Base-by-base conservation (phyloP, 2,888 invertebrate genomes). In the Calliphora vomitoria region DNA sequence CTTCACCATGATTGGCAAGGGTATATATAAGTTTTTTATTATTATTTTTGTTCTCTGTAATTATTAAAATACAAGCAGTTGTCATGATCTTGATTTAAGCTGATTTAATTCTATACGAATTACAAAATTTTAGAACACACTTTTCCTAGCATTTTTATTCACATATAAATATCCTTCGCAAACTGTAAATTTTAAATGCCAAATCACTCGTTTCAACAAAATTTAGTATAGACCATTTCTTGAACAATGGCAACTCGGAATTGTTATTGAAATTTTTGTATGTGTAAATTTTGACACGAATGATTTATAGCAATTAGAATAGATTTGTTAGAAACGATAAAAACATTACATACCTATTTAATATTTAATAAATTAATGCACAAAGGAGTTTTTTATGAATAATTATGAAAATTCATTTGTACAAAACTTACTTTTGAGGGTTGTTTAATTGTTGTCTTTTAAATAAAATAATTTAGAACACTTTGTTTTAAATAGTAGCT, bases 341-440 rank as follows among this genome's bases (percentile, higher is more conserved):
- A 20, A 72, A 53, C 6, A 64, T 25, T 25, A 25, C 25, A 1
- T 25, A n/a, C n/a, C n/a, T n/a, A n/a, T n/a, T 62, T 38, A n/a
- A 15, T 15, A 64, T 64, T 8, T 10, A 10, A 41, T 66, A 11
- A 10, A 38, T 18, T 25, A 62, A 62, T 35, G 8, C 8, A 20
- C 41, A 66, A 20, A 66, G 18, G 3, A 44, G 10, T 64, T 25
- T 25, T 25, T 25, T 1, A n/a, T 38, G 53, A 75, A 47, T 58
- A 25, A 55, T 18, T 66, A 76, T 72, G 2, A 41, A 41, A 31
- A 41, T 11, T 15, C 38, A 25, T 58, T 25, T 41, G 15, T 3
- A 11, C 0, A 47, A 78, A 60, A 82, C 86, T 86, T 82, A 86
- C 86, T 79, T 86, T 82, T 72, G 25, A 64, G 50, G 71, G 55